Evolutionary conservation across 1,140 invertebrate species (phyloP).

Genomic region (Pantala flavescens): DNA sequence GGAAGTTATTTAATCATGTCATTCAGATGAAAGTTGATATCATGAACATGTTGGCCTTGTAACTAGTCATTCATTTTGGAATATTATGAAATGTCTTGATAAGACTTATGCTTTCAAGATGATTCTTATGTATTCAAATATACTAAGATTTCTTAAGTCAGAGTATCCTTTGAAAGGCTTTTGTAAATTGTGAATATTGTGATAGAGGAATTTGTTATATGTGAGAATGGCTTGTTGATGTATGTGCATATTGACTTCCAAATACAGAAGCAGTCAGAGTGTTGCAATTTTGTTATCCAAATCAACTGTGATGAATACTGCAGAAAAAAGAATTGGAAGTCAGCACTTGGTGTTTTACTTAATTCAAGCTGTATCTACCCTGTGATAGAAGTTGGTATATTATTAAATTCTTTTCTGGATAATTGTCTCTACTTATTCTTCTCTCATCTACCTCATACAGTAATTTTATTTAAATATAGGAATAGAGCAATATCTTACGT

Average conservation of each 20-base stretch:
- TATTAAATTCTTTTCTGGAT: background rate
- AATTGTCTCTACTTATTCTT: background rate
- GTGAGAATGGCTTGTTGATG: slow-evolving; percentile 7
- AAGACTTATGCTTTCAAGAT: background rate
- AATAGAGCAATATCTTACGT: too few species aligned
- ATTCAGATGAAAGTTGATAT: too few species aligned
- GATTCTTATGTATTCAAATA: background rate
- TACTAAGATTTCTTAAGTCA: background rate
- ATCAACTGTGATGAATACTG: slow-evolving; percentile 1
- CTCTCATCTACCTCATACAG: background rate
- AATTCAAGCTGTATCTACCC: background rate
- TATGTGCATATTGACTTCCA: background rate
- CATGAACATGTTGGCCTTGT: too few species aligned
- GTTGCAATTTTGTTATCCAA: background rate
- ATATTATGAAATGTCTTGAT: background rate
- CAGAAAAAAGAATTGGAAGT: background rate
- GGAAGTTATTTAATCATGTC: too few species aligned
- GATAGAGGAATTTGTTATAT: background rate
- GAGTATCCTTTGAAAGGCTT: background rate
- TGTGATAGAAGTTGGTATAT: slow-evolving; percentile 7
- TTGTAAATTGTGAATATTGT: background rate
- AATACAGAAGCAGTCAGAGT: background rate
- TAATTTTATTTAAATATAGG: background rate
- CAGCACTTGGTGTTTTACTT: background rate
- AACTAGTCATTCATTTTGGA: background rate